Evolutionary conservation across 2,113 vertebrate genomes (phyloP), one percentile per base, ranked within the genome.

Genomic region (Hystrix brachyura): DNA sequence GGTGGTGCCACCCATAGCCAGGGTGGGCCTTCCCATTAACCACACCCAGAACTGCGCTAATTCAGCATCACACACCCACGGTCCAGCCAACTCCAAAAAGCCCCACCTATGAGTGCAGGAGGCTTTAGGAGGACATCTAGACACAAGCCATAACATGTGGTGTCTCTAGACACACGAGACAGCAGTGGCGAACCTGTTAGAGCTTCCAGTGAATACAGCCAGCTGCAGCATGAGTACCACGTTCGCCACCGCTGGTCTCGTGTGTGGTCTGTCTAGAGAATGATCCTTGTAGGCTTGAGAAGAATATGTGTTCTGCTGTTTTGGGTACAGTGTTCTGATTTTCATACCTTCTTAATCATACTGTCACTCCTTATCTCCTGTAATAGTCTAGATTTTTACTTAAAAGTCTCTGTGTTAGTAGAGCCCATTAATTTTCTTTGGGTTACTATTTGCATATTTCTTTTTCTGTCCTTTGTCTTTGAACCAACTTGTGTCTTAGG

Each of bases 301-400:
- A 84, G 43, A 64, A 85, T 21, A 5, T 62, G 27, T 32, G 55
- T 25, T 82, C 3, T 78, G 34, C 32, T 79, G 8, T 59, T 81
- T n/a, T 78, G 53, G 23, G 48, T 92, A 13, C 5, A 85, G 11
- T 51, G 19, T 90, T 64, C 18, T 90, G 34, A 80, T 74, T 60
- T 17, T 71, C 69, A 10, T 57, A 32, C n/a, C 7, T 76, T 87
- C 48, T 78, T 32, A 19, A n/a, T 72, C 69, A 74, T 59, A 53
- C 25, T 87, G 14, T 38, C 51, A 4, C 57, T 76, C 48, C 43
- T 94, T 74, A 62, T 76, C 65, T 90, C 57, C 62, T 87, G 6
- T 59, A 74, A 67, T 55, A 86, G 51, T 85, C 51, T 23, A 72
- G 13, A 29, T 90, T 95, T 96, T 88, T 64, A 51, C 18, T 83